Evolutionary conservation across 2,113 vertebrate species (phyloP), one percentile per base, ranked within the genome.

Genomic region (Seriola quinqueradiata): DNA sequence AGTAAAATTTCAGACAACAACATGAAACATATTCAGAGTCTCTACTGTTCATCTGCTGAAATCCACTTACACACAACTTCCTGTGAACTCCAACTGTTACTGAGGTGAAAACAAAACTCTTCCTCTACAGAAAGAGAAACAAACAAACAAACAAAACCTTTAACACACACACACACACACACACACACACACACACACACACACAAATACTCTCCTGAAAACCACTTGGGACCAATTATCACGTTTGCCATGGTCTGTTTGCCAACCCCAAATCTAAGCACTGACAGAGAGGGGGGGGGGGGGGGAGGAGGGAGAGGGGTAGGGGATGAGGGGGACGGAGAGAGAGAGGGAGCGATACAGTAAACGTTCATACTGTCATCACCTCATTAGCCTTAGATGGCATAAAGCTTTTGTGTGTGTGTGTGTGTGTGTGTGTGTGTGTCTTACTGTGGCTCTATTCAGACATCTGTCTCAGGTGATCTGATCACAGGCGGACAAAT

Each of bases 141-240:
- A 76, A 75, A 87, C 72, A 89, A 73, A 87, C 54, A 85, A 69
- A 85, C 67, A 75, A 60, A 75, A 9, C 69, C 46, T 40, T 81
- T 40, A 66, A 79, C 48, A 70, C 7, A 59, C 58, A 48, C 42
- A 46, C 65, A 48, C 21, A 25, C 42, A 38, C 66, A 48, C n/a
- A 46, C 38, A 23, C 44, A 72, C 61, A 57, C 54, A 48, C 52
- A 28, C 61, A 44, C 55, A 63, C 44, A 40, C 58, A 71, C 40
- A 73, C 57, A 72, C 5, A 75, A 7, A 57, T 28, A 46, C 55
- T 42, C 72, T 70, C 66, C 68, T 54, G 50, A 72, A 83, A 80
- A 79, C 50, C 93, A 91, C 96, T 5, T 11, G 96, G 96, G 96
- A 96, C 96, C 96, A 98, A 97, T 98, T 98, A 97, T 85, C 86